Percentiles rank a stretch among this genome's conserved stretches.
Evolutionary conservation across 2,113 vertebrate genomes (phyloP).

Genomic region (Nothocercus julius): DNA sequence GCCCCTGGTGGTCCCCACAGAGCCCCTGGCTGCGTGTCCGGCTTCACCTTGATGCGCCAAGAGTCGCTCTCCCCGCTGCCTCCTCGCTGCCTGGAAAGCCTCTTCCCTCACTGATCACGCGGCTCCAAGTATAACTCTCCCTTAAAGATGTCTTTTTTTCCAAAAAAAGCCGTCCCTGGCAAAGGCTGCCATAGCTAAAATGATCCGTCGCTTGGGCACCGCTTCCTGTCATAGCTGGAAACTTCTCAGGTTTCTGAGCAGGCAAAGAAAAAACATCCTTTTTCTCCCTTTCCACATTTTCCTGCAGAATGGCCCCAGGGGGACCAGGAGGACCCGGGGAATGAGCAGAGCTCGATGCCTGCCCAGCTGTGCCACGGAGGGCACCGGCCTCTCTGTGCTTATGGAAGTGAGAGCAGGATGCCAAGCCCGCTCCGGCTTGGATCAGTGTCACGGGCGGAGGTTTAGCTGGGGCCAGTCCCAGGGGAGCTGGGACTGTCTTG

Average conservation of each 20-base stretch:
- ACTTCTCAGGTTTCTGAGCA: background rate
- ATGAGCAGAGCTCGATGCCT: accelerated
- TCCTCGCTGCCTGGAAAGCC: background rate
- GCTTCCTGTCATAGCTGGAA: background rate
- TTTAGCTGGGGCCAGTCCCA: background rate
- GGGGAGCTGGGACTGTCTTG: background rate
- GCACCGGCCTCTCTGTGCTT: accelerated
- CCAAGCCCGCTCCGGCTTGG: accelerated
- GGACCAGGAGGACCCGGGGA: background rate
- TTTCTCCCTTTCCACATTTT: background rate
- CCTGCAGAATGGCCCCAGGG: background rate
- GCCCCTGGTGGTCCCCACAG: too few relatives aligned
- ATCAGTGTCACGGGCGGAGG: accelerated
- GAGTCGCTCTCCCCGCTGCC: background rate
- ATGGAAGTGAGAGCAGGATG: accelerated
- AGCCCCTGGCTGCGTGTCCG: background rate
- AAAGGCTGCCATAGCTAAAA: background rate
- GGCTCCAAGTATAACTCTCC: background rate
- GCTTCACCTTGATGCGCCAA: background rate
- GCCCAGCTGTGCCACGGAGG: accelerated
- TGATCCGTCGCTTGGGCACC: accelerated
- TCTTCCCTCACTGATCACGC: background rate
- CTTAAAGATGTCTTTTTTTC: background rate
- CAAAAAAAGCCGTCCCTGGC: background rate
- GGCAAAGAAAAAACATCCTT: background rate